Evolutionary conservation across 2,888 invertebrate genomes (phyloP), one percentile per base, ranked within the genome.

Genomic region (Phasia obesa): DNA sequence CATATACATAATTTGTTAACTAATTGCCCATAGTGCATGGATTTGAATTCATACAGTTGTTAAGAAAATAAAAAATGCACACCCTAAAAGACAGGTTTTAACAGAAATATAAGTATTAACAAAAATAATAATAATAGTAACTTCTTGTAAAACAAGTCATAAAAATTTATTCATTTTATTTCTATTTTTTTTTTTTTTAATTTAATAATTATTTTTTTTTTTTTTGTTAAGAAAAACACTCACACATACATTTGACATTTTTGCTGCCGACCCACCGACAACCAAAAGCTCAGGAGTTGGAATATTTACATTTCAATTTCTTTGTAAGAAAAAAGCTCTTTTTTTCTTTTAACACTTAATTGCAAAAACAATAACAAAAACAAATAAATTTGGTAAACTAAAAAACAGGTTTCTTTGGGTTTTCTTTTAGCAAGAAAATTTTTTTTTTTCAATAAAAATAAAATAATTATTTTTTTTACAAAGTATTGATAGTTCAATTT

Each of bases 41-140:
- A 59, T 44, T 71, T 25, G 35, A 65, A 69, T 74, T 69, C 15
- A 21, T 65, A 25, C 9, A 44, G 69, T 69, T 31, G 19, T 62
- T 69, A 55, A 64, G 23, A 53, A 57, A 60, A n/a, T n/a, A 78
- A 73, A 77, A 77, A 53, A 47, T 47, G 74, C 69, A 77, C 79
- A 76, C 79, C 83, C 79, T 83, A 79, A 83, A 83, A 83, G 70
- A 83, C 83, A 62, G 83, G 83, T 83, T 83, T 78, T 53, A 17
- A 53, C 15, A 44, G 31, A 62, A 21, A 42, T 38, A 51, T 21
- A 59, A 17, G 15, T 55, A 21, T 13, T 27, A n/a, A 75, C 38
- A 74, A 25, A 17, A 62, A 51, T n/a, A 31, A 57, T n/a, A 55
- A 80, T 44, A 65, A 79, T 13, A 19, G 47, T 60, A 62, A 71